Conservation (phyloP, 1,140 invertebrate genomes). For the Eufriesea mexicana region DNA sequence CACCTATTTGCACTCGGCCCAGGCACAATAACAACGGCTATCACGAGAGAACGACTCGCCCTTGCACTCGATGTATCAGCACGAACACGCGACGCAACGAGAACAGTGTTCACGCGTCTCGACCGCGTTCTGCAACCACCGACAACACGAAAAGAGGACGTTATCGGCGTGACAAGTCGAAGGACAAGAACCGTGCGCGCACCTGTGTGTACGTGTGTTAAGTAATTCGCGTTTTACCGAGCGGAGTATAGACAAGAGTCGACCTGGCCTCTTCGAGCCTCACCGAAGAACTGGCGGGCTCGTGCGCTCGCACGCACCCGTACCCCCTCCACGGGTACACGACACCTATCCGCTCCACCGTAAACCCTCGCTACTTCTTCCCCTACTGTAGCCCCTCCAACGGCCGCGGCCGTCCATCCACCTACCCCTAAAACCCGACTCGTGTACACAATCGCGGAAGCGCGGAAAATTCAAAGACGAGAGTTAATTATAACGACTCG, state of each 20-base stretch:
- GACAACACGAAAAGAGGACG: background rate
- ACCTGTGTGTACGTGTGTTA: slow-evolving; percentile 4
- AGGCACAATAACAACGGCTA: slow-evolving; percentile 21
- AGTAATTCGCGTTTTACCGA: slow-evolving; percentile 32
- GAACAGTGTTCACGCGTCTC: background rate
- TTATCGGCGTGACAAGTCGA: background rate
- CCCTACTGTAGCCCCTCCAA: slow-evolving; percentile 36
- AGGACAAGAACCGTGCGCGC: slow-evolving; percentile 1
- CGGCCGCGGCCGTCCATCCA: background rate
- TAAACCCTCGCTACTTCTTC: slow-evolving; percentile 47
- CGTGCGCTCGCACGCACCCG: slow-evolving; percentile 49
- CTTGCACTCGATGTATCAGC: slow-evolving; percentile 15
- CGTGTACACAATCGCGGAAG: slow-evolving; percentile 9
- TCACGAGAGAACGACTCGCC: slow-evolving; percentile 36
- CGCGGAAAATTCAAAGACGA: slow-evolving; percentile 56
- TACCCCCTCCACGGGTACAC: slow-evolving; percentile 14
- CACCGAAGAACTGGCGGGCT: slow-evolving; percentile 73
- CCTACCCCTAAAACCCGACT: background rate
- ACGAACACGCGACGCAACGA: background rate
- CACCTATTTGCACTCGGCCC: background rate
- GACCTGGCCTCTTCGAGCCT: slow-evolving; percentile 66
- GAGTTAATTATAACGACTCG: slow-evolving; percentile 49
- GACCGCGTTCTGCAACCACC: background rate
- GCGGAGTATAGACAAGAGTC: slow-evolving; percentile 37
- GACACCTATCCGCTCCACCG: slow-evolving; percentile 45